phyloP scores from a whole-genome alignment of 2,888 invertebrate species.

The Megastigmus dorsalis region DNA sequence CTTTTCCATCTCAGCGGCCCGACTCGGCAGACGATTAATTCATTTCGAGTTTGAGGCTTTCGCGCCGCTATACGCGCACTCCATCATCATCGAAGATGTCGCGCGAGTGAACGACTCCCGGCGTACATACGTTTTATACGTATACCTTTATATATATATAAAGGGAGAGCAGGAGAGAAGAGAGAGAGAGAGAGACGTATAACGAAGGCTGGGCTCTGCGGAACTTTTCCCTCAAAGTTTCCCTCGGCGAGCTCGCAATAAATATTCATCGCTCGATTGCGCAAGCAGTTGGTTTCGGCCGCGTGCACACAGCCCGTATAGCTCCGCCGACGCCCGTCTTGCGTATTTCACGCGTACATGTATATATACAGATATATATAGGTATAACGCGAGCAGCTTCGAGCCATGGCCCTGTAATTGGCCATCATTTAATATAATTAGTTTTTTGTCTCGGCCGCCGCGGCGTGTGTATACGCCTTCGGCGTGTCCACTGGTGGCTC shows the following conservation, averaged over 20 bases:
- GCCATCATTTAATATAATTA: conserved; percentile 67
- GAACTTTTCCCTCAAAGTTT: conserved; percentile 42
- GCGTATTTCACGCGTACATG: too few species aligned
- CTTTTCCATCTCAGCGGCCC: conserved; percentile 3
- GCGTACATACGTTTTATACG: neutral
- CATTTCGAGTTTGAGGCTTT: conserved; percentile 19
- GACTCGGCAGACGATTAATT: conserved; percentile 18
- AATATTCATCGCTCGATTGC: conserved; percentile 53
- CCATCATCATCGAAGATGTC: conserved; percentile 48
- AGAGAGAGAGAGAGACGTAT: too few species aligned
- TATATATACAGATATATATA: too few species aligned
- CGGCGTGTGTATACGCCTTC: neutral
- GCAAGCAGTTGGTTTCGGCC: neutral
- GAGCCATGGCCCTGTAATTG: conserved; percentile 61
- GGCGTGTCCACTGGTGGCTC: neutral
- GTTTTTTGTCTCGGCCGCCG: conserved; percentile 60
- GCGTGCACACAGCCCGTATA: too few species aligned
- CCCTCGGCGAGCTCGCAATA: conserved; percentile 26
- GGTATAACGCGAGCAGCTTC: too few species aligned
- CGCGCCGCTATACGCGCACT: conserved; percentile 16
- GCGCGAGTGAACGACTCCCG: neutral
- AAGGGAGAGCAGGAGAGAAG: neutral
- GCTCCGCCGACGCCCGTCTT: neutral
- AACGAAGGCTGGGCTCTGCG: too few species aligned
- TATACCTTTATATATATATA: neutral